Evolutionary conservation across 1,140 invertebrate species (phyloP), one percentile per base, ranked within the genome.

Genomic region (Cotesia glomerata): DNA sequence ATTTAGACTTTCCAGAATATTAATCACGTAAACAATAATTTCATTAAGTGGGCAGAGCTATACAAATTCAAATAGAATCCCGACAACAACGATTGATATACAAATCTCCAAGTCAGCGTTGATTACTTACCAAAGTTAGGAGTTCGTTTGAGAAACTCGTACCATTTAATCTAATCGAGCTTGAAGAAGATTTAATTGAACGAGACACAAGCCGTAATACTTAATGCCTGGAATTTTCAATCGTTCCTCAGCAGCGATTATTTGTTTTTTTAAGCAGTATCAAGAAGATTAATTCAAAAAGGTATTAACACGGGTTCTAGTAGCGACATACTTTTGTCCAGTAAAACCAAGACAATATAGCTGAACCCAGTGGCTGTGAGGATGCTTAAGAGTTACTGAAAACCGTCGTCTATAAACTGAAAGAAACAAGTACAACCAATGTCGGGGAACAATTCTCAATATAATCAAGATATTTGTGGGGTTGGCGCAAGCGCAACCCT

Each of bases 161-260:
- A 54, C 49, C 51, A 67, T 67, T 39, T 67, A 67, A 67, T 67
- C 65, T 54, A 67, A 67, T 67, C 52, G 65, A 67, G 65, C 49
- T 18, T 67, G 65, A 67, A 67, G 65, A 67, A 49, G 65, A 67
- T 51, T 52, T 54, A 67, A 67, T 67, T 67, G 65, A 67, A 51
- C 49, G 65, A 54, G 49, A 67, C 45, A 67, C 32, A 14, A 67
- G 65, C 34, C 35, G 65, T 67, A 67, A 49, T 49, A 54, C 26
- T 67, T 7, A 18, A 49, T 26, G 5, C 18, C 45, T n/a, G 11
- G 13, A 11, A n/a, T 35, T 67, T 35, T 49, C 18, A n/a, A 18
- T 18, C 34, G 7, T 49, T 14, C 39, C 18, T 35, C 11, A 49
- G 9, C 59, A 35, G 35, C 9, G 8, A 11, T 7, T 18, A 5